Evolutionary conservation across 2,797 vertebrate genomes (phyloP).

Genomic region (Ctenochaetus hawaiiensis): DNA sequence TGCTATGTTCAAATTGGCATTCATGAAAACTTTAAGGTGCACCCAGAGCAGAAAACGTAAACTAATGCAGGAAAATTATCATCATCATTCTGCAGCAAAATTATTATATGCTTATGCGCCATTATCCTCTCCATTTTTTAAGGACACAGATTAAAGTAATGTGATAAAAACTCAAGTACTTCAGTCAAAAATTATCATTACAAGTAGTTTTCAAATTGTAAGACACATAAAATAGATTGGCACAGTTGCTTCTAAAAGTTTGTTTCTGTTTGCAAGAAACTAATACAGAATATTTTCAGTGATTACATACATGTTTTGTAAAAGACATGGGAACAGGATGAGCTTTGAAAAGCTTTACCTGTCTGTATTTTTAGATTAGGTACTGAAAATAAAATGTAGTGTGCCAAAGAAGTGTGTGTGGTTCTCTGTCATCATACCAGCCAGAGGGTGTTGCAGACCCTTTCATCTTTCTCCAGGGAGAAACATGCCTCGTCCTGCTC

Average conservation of each 20-base stretch:
- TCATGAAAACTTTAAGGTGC: background rate
- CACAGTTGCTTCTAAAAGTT: background rate
- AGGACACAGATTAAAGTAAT: background rate
- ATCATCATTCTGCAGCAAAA: background rate
- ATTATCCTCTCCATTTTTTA: background rate
- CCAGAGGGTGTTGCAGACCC: conserved; percentile 36
- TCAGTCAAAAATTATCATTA: background rate
- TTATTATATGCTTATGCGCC: background rate
- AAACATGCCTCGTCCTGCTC: conserved; percentile 60
- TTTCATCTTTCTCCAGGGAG: conserved; percentile 58
- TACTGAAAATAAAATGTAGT: conserved; percentile 9
- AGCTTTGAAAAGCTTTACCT: background rate
- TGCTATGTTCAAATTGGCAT: background rate
- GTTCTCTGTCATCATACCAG: conserved; percentile 52
- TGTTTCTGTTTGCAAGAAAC: background rate
- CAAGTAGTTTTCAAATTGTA: background rate
- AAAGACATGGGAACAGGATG: background rate
- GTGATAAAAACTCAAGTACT: background rate
- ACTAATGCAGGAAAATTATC: no score
- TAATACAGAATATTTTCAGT: background rate
- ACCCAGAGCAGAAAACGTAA: background rate
- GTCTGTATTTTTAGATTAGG: conserved; percentile 11
- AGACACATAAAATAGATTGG: background rate
- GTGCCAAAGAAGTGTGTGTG: conserved; percentile 14
- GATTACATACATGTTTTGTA: background rate